These are phyloP conservation scores for Trichonephila clavipes DNA, from an alignment of 1,140 invertebrate species.

Conservation along the genomic window DNA sequence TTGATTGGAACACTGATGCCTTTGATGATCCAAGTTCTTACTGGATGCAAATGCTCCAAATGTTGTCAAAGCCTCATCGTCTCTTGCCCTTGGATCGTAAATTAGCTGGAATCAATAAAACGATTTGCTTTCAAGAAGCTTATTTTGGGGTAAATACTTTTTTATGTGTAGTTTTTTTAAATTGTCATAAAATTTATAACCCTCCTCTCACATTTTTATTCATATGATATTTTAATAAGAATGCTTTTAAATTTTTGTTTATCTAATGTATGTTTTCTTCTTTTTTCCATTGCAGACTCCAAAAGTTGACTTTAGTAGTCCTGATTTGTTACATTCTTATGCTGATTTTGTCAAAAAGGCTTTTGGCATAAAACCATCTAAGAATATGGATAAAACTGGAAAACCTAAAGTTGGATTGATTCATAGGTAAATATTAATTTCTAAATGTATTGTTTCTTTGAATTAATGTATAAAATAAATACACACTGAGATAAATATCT, in stretches of 20 bases:
- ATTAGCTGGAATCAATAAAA: conserved; percentile 76
- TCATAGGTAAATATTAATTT: conserved; percentile 69
- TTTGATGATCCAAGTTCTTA: conserved; percentile 73
- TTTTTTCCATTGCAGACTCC: conserved; percentile 61
- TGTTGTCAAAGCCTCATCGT: conserved; percentile 69
- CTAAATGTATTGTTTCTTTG: not conserved
- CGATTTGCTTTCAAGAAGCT: conserved; percentile 76
- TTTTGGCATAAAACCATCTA: conserved; percentile 54
- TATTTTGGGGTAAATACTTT: conserved; percentile 74
- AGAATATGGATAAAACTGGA: not conserved
- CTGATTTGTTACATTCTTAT: conserved; percentile 60
- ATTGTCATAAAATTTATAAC: too few relatives aligned
- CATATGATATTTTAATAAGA: too few relatives aligned
- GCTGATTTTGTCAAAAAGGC: conserved; percentile 65
- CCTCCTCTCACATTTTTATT: too few relatives aligned
- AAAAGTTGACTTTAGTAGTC: conserved; percentile 69
- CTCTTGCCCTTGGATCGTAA: conserved; percentile 73
- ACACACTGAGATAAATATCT: too few relatives aligned
- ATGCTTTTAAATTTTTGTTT: not conserved
- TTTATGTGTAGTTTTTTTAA: too few relatives aligned
- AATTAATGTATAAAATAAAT: too few relatives aligned
- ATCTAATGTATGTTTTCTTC: conserved; percentile 1
- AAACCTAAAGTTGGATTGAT: conserved; percentile 72
- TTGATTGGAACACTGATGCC: conserved; percentile 77
- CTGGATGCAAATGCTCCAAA: conserved; percentile 76